Evolutionary conservation across 1,140 invertebrate genomes (phyloP).

Genomic region (Globodera rostochiensis): DNA sequence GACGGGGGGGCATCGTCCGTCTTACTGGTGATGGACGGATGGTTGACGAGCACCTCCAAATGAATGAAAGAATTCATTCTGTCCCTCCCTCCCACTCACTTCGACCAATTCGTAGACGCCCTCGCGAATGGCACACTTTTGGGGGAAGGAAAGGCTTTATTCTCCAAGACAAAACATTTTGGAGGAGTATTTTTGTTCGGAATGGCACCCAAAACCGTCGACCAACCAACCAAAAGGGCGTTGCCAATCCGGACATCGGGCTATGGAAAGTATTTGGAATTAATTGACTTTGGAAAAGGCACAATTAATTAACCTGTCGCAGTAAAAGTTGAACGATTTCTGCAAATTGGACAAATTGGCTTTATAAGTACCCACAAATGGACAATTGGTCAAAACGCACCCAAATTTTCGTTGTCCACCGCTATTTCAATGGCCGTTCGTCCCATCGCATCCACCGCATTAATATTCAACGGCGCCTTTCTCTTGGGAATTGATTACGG

Average conservation of each 20-base stretch:
- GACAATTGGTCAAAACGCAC: constrained; percentile 17
- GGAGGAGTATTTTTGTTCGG: too few relatives aligned
- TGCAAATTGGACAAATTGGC: constrained; percentile 22
- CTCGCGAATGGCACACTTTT: constrained; percentile 68
- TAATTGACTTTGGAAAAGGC: neutral
- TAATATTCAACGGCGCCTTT: constrained; percentile 69
- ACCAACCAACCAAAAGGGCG: constrained; percentile 62
- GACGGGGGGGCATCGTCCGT: neutral
- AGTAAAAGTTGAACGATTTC: constrained; percentile 69
- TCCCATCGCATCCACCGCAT: constrained; percentile 71
- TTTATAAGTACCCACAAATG: neutral
- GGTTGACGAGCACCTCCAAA: constrained; percentile 70
- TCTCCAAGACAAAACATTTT: neutral
- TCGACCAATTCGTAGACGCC: constrained; percentile 68
- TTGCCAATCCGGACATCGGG: constrained; percentile 68
- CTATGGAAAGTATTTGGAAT: constrained; percentile 7
- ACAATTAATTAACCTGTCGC: constrained; percentile 56
- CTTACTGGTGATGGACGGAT: constrained; percentile 67
- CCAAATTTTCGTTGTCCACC: constrained; percentile 68
- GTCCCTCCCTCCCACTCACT: neutral
- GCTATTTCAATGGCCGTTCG: constrained; percentile 70
- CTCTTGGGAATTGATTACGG: constrained; percentile 25
- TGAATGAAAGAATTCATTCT: neutral
- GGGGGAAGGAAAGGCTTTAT: neutral
- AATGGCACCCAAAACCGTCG: neutral